phyloP scores from a whole-genome alignment of 2,888 invertebrate genomes.

The Lochmaea capreae region DNA sequence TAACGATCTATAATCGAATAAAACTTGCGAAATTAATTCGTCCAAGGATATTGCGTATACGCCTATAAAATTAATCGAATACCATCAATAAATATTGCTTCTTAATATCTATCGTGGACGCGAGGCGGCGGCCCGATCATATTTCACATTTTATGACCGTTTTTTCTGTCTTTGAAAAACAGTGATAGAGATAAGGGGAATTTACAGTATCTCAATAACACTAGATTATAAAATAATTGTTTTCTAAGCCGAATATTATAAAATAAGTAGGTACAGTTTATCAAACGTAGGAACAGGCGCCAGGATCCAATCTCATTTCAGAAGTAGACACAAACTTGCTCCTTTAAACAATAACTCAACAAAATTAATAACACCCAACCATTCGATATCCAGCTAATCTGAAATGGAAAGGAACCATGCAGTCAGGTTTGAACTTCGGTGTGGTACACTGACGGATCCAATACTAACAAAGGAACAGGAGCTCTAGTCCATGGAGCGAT shows the following conservation, averaged over 20 bases:
- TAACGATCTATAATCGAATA: conserved; percentile 22
- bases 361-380: too few species aligned
- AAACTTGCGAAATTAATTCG: conserved; percentile 25
- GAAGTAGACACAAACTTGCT: too few species aligned
- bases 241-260: background rate
- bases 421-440: too few species aligned
- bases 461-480: too few species aligned
- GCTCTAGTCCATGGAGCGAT: too few species aligned
- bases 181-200: background rate
- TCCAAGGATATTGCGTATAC: conserved; percentile 31
- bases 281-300: too few species aligned
- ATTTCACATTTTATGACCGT: conserved; percentile 29
- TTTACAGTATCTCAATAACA: background rate
- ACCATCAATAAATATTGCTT: conserved; percentile 28
- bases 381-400: too few species aligned
- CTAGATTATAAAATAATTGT: background rate
- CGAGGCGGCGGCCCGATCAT: conserved; percentile 23
- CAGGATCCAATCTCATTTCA: too few species aligned
- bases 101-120: conserved; percentile 19
- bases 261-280: too few species aligned
- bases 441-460: too few species aligned
- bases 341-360: too few species aligned
- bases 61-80: conserved; percentile 35
- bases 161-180: conserved; percentile 10
- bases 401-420: too few species aligned